Evolutionary conservation across 2,888 invertebrate species (phyloP), one percentile per base, ranked within the genome.

Genomic region (Megaustenia siamemsis): DNA sequence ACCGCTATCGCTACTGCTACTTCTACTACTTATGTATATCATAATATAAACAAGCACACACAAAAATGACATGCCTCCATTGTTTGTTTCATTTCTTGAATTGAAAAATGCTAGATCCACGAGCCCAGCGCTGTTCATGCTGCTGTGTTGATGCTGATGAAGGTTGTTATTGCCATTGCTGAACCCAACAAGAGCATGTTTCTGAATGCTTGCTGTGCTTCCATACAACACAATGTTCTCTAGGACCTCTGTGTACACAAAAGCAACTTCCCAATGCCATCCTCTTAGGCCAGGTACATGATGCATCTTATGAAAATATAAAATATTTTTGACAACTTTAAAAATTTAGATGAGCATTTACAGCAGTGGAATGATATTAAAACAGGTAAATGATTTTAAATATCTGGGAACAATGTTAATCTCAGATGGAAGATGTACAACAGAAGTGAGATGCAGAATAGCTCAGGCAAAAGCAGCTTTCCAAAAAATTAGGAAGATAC

Each of bases 251-350:
- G 92, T 90, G 88, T 93, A 93, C 0, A 90, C 91, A 66, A 93
- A 88, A 40, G 92, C 93, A 6, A 93, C 92, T 87, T 93, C 93
- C 93, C 93, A 93, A 75, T 92, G 92, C 93, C 93, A 93, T 53
- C 92, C 92, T 86, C 91, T 90, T 10, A 93, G 86, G 38, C 93
- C 93, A 35, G 92, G 90, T 8, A 86, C 87, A 5, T 91, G 90
- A 40, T 87, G 85, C 79, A 88, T 84, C 90, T 91, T 83, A 24
- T 15, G 38, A 35, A 56, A 53, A 35, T 10, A 76, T 38, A 18
- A 56, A 56, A 35, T 40, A 24, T 45, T 76, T 56, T n/a, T n/a
- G n/a, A n/a, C n/a, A n/a, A n/a, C n/a, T n/a, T n/a, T n/a, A n/a
- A n/a, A n/a, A n/a, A n/a, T n/a, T n/a, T n/a, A n/a, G n/a, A n/a